A percentile compares a stretch with the other conserved stretches of the same genome.
These are phyloP conservation scores for Phylloscopus trochilus DNA, from an alignment of 2,113 vertebrate species.

Conservation along the genomic window DNA sequence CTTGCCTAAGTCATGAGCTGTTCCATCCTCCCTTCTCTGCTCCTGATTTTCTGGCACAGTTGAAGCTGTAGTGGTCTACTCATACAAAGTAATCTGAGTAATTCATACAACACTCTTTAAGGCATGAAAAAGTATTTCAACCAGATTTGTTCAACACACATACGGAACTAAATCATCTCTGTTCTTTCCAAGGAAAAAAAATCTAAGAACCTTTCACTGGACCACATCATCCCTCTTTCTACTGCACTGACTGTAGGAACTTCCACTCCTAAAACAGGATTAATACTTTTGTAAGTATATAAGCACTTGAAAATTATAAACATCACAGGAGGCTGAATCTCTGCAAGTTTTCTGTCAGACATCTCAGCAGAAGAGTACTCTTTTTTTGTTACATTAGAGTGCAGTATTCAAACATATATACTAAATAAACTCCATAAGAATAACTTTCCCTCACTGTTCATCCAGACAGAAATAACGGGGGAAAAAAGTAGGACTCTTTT, in stretches of 20 bases:
- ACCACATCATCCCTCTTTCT: background rate
- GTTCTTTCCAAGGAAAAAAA: background rate
- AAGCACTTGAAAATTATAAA: background rate
- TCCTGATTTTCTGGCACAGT: background rate
- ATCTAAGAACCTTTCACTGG: background rate
- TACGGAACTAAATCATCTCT: background rate
- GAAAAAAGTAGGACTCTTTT: background rate
- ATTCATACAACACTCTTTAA: background rate
- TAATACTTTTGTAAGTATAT: background rate
- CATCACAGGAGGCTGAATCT: background rate
- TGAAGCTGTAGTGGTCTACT: rapidly evolving
- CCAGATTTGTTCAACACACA: background rate
- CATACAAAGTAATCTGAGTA: background rate
- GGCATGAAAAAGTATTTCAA: background rate
- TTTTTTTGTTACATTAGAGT: background rate
- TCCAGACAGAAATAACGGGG: background rate
- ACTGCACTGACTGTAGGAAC: background rate
- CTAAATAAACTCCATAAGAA: background rate
- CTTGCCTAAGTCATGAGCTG: background rate
- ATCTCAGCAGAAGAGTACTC: background rate
- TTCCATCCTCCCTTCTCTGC: background rate
- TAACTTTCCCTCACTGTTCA: background rate
- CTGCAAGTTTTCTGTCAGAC: background rate
- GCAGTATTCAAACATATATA: background rate
- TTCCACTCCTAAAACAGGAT: background rate